Conservation (phyloP, 2,797 vertebrate genomes). For the Bradypodion ventrale region DNA sequence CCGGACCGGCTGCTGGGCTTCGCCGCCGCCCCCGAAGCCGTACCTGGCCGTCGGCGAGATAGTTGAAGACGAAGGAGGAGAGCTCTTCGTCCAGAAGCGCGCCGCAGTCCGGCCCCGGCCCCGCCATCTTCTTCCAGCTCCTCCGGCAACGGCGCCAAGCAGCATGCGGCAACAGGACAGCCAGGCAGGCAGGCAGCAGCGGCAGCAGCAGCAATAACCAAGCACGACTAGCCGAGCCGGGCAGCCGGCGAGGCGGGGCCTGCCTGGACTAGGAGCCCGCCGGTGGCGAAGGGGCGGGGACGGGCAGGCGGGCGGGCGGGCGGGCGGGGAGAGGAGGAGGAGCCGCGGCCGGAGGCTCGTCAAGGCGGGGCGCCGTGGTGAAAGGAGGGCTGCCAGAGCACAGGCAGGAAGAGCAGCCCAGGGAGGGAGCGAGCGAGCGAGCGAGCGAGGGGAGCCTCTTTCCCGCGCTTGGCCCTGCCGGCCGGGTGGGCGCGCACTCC, state of each 20-base stretch:
- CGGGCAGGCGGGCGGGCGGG: background rate
- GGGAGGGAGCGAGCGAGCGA: too few relatives aligned
- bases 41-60: conserved; percentile 97
- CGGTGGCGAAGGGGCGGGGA: background rate
- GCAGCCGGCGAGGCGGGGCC: conserved; percentile 63
- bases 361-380: background rate
- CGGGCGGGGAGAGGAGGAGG: too few relatives aligned
- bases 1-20: background rate
- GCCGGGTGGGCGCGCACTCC: too few relatives aligned
- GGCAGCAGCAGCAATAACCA: conserved; percentile 28
- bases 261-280: conserved; percentile 43
- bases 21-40: conserved; percentile 13
- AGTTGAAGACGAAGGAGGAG: conserved; percentile 96
- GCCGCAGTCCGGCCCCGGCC: conserved; percentile 86
- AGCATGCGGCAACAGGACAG: conserved; percentile 73
- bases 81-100: conserved; percentile 97
- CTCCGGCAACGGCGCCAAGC: conserved; percentile 59
- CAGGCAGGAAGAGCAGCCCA: background rate
- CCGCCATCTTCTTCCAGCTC: conserved; percentile 98
- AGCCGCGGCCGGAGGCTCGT: background rate
- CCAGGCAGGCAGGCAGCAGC: conserved; percentile 67
- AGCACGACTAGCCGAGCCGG: conserved; percentile 64
- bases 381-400: background rate
- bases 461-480: background rate
- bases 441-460: background rate